Conservation (phyloP, 2,797 vertebrate genomes). For the Diglossa cyanea region DNA sequence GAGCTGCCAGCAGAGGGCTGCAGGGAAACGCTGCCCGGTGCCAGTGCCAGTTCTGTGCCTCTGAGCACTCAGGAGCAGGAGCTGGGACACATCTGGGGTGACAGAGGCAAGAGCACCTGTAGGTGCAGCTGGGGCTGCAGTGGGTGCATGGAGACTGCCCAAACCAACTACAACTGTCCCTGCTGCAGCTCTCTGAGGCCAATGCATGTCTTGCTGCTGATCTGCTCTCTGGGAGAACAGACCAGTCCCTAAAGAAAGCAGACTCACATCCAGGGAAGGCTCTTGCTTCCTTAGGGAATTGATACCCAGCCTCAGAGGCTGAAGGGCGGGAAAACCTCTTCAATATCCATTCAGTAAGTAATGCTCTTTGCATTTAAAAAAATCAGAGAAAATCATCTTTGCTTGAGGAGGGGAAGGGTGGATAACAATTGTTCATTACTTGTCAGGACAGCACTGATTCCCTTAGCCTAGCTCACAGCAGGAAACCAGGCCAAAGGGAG, state of each 20-base stretch:
- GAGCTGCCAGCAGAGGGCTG: neutral
- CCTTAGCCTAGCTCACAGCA: neutral
- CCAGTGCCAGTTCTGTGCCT: neutral
- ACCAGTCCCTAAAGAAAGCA: neutral
- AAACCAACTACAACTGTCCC: rapidly evolving
- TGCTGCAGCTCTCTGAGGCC: neutral
- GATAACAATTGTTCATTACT: neutral
- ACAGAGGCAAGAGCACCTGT: neutral
- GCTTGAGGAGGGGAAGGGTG: neutral
- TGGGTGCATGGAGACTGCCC: neutral
- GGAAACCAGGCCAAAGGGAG: neutral
- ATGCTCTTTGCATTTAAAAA: neutral
- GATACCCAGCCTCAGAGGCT: neutral
- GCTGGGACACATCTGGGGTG: neutral
- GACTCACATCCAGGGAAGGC: no score
- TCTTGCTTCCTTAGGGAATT: neutral
- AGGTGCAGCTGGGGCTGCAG: neutral
- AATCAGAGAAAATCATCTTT: neutral
- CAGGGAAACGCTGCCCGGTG: rapidly evolving
- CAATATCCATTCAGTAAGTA: neutral
- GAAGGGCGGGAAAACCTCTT: neutral
- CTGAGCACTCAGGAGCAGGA: rapidly evolving
- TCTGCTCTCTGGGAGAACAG: neutral
- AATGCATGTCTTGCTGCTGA: rapidly evolving
- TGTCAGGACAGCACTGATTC: neutral